Base-by-base conservation (phyloP, 2,113 vertebrate genomes). In the Rhinolophus sinicus region DNA sequence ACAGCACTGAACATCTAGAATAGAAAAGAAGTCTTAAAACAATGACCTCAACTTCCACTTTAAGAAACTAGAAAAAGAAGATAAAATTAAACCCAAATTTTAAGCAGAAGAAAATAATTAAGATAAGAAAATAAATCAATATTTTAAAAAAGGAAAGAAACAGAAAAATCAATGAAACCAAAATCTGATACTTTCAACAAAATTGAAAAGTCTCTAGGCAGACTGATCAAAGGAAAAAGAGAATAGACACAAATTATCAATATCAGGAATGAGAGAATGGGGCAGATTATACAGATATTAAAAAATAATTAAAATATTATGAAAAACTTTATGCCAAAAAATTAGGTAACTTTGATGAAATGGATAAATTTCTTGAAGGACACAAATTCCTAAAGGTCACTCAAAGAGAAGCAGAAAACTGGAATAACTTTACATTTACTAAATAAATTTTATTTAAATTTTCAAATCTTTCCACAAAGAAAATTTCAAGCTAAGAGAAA, bases 121-220 rank as follows among this genome's bases (percentile, higher is more conserved):
- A 12, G 76, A 77, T 12, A 90, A 44, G 11, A 84, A 92, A 84
- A 64, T 26, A 84, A 89, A 72, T 47, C 21, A 67, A 40, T 82
- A 38, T 44, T 44, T 14, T 4, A 52, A 52, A 52, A 52, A 52
- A 44, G 9, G 65, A 76, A 26, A 94, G 90, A 78, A 18, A 91
- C 83, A 80, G 65, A 77, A 83, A 94, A 92, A 70, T 7, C 38
- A 76, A 73, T 58, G 18, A 93, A 56, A 95, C 19, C 47, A 80
- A 88, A 90, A 62, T 40, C 10, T 50, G 21, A 15, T 52, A 54
- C 64, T 96, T 62, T 28, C 40, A 44, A 85, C 4, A 50, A 95
- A 81, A 90, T 44, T 56, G 30, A 33, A 50, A 88, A 96, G 26
- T 62, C 44, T 88, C 56, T 67, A 84, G 5, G 22, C 62, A 65